Evolutionary conservation across 2,888 invertebrate genomes (phyloP).

Genomic region (Nephrocerus scutellatus): DNA sequence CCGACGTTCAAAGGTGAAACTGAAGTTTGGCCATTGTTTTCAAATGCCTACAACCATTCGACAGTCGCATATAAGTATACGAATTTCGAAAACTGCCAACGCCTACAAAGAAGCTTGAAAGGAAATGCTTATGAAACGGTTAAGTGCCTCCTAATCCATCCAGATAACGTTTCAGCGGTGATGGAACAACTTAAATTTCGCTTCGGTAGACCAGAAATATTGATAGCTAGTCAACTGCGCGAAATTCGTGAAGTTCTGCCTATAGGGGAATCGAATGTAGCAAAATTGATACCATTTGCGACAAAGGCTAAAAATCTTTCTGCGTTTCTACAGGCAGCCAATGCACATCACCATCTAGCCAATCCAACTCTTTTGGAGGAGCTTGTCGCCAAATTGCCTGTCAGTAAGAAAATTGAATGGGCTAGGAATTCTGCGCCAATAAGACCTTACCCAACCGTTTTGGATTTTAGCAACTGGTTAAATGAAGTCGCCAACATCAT

Average conservation of each 20-base stretch:
- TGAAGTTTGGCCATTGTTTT: constrained; percentile 21
- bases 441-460: constrained; percentile 7
- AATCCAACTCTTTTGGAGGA: constrained; percentile 16
- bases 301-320: constrained; percentile 13
- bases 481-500: constrained; percentile 8
- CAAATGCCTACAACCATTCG: constrained; percentile 11
- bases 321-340: constrained; percentile 9
- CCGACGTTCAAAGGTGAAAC: constrained; percentile 17
- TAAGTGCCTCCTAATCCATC: constrained; percentile 15
- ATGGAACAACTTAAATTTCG: constrained; percentile 12
- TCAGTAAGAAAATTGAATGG: constrained; percentile 14
- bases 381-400: constrained; percentile 11
- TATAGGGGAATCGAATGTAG: constrained; percentile 6
- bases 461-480: constrained; percentile 15
- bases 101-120: constrained; percentile 11
- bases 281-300: constrained; percentile 10
- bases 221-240: constrained; percentile 9
- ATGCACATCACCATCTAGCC: constrained; percentile 12
- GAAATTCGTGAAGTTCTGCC: constrained; percentile 9
- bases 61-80: constrained; percentile 12
- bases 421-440: constrained; percentile 3
- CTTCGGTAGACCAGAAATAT: constrained; percentile 13
- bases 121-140: constrained; percentile 13
- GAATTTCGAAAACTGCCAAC: constrained; percentile 10
- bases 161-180: too few species aligned